A percentile compares a stretch with the other conserved stretches of the same genome.
phyloP scores from a whole-genome alignment of 1,140 invertebrate genomes.

The Lamellibrachia luymesi region DNA sequence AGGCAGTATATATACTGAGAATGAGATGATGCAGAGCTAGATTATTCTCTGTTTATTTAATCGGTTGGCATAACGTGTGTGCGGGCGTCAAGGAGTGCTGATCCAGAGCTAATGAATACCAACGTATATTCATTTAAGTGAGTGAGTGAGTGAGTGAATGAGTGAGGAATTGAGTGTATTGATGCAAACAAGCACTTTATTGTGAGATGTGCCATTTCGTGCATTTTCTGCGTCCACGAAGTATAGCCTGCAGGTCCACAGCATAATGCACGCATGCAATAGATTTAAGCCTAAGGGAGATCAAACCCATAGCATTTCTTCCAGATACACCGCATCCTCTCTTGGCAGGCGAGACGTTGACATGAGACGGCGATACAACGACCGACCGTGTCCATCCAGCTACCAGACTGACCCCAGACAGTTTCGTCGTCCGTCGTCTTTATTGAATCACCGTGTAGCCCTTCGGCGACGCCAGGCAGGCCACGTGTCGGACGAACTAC shows the following conservation, averaged over 20 bases:
- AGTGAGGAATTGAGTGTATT: no score
- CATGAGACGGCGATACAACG: neutral
- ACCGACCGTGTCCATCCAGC: neutral
- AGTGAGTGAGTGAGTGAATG: no score
- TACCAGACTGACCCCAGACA: neutral
- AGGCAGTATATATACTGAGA: neutral
- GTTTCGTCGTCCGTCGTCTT: neutral
- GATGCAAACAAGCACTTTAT: no score
- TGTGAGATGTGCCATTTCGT: no score
- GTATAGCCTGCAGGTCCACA: no score
- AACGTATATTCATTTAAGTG: no score
- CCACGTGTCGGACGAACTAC: neutral
- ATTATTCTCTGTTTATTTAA: neutral
- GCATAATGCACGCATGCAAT: no score
- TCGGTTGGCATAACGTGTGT: neutral
- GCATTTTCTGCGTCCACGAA: no score
- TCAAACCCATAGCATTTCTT: neutral
- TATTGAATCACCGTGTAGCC: neutral
- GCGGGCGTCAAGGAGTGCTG: neutral
- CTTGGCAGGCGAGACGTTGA: no score
- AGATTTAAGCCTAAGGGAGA: no score
- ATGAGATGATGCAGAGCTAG: neutral
- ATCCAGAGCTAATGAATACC: neutral
- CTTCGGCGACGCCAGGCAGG: neutral
- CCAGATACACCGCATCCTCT: neutral